Percentiles rank a stretch among this genome's conserved stretches.
phyloP scores from a whole-genome alignment of 2,113 vertebrate genomes.

The Anoplopoma fimbria region DNA sequence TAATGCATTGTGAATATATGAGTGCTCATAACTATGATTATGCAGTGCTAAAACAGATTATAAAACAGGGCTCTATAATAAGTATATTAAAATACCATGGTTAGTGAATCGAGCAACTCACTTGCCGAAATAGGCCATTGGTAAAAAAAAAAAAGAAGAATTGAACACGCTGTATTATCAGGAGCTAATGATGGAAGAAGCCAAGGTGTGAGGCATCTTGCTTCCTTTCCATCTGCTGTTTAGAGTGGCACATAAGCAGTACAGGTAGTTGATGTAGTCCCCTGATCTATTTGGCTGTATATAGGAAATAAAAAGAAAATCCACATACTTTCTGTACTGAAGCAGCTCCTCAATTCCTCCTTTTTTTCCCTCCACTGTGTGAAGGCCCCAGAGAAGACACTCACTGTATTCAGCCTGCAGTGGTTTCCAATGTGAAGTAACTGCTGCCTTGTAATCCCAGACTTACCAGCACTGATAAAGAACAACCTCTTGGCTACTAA shows the following conservation, averaged over 20 bases:
- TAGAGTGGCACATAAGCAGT: too few species aligned
- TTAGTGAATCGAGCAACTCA: too few species aligned
- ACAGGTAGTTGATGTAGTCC: not conserved
- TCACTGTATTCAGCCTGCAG: conserved; percentile 16
- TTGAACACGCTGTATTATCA: too few species aligned
- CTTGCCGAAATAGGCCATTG: too few species aligned
- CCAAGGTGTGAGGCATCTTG: too few species aligned
- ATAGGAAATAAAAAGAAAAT: not conserved
- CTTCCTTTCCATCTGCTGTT: too few species aligned
- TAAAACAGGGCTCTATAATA: not conserved
- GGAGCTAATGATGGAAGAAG: too few species aligned
- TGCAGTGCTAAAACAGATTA: not conserved
- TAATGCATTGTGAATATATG: too few species aligned
- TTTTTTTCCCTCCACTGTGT: not conserved
- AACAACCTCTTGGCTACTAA: conserved; percentile 42
- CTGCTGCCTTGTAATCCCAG: conserved; percentile 32
- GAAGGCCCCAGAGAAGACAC: not conserved
- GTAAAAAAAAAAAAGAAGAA: not conserved
- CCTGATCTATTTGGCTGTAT: not conserved
- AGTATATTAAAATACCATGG: too few species aligned
- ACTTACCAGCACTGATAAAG: conserved; percentile 34
- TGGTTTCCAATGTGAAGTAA: conserved; percentile 12
- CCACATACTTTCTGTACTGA: too few species aligned
- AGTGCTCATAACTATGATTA: too few species aligned
- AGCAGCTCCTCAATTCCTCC: not conserved